Conservation (phyloP, 2,797 vertebrate species). For the Emydoidea blandingii region DNA sequence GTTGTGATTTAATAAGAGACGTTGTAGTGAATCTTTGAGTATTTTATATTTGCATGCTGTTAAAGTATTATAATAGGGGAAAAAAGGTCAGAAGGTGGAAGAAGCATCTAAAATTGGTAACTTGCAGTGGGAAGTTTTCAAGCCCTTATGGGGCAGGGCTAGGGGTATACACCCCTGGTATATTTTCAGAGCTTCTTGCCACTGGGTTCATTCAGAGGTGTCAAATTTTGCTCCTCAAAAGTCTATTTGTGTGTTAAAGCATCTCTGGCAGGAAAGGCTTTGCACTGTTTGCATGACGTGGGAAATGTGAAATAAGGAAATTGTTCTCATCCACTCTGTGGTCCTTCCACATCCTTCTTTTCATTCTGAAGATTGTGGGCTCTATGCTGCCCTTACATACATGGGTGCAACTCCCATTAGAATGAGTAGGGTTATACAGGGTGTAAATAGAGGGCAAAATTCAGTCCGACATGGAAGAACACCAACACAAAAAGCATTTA, state of each 20-base stretch:
- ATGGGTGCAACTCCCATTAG: not conserved
- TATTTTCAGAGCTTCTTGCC: not conserved
- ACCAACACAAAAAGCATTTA: not conserved
- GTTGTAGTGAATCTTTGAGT: not conserved
- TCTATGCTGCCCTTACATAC: not conserved
- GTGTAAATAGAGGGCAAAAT: not conserved
- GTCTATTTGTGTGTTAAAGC: fast-evolving
- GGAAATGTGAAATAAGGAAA: not conserved
- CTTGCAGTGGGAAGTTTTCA: not conserved
- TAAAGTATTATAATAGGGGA: not conserved
- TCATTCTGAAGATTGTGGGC: not conserved
- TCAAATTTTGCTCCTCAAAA: not conserved
- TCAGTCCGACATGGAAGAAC: fast-evolving
- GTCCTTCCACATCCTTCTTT: not conserved
- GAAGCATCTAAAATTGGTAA: not conserved
- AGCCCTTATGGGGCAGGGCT: not conserved
- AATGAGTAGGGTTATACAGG: fast-evolving
- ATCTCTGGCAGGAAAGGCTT: not conserved
- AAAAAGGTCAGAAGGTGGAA: not conserved
- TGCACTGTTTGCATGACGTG: fast-evolving
- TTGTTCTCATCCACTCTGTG: not conserved
- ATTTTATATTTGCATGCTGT: not conserved
- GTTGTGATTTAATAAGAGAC: not conserved
- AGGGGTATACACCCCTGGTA: not conserved
- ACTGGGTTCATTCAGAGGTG: fast-evolving